Percentiles rank a stretch among this genome's conserved stretches.
Conservation (phyloP, 1,140 invertebrate genomes). For the Heliconius hermathena region DNA sequence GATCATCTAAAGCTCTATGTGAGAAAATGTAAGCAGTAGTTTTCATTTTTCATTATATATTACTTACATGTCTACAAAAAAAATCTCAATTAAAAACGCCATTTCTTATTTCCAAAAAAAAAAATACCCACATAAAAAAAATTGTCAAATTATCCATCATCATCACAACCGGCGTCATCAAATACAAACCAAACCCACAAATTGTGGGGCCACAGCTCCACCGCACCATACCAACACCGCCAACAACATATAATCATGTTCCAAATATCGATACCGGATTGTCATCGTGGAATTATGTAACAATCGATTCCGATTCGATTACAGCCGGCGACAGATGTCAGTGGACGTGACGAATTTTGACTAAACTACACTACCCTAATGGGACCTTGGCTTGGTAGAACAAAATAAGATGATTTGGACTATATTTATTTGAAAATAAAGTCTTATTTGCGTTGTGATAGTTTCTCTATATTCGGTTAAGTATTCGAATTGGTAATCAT, state of each 20-base stretch:
- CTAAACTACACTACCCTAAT: conserved; percentile 55
- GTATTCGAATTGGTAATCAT: conserved; percentile 72
- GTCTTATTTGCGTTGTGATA: conserved; percentile 29
- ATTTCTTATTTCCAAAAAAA: background rate
- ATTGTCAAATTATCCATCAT: conserved; percentile 41
- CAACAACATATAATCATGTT: conserved; percentile 69
- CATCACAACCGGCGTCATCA: conserved; percentile 58
- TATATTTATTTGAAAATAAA: conserved; percentile 31
- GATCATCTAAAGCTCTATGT: no score
- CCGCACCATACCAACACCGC: background rate
- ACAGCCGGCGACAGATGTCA: conserved; percentile 75
- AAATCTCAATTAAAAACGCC: no score
- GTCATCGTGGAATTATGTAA: conserved; percentile 79
- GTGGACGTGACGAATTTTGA: conserved; percentile 79
- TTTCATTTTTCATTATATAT: no score
- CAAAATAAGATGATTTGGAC: conserved; percentile 30
- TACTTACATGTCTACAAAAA: no score
- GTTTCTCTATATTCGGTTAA: conserved; percentile 49
- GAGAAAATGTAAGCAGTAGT: no score
- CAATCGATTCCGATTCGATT: conserved; percentile 72
- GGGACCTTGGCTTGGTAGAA: conserved; percentile 38
- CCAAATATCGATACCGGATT: conserved; percentile 62
- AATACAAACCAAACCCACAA: conserved; percentile 53
- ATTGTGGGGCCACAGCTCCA: conserved; percentile 34
- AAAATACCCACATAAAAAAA: background rate